phyloP scores from a whole-genome alignment of 2,797 vertebrate genomes.

The Acanthurus leucopareius region DNA sequence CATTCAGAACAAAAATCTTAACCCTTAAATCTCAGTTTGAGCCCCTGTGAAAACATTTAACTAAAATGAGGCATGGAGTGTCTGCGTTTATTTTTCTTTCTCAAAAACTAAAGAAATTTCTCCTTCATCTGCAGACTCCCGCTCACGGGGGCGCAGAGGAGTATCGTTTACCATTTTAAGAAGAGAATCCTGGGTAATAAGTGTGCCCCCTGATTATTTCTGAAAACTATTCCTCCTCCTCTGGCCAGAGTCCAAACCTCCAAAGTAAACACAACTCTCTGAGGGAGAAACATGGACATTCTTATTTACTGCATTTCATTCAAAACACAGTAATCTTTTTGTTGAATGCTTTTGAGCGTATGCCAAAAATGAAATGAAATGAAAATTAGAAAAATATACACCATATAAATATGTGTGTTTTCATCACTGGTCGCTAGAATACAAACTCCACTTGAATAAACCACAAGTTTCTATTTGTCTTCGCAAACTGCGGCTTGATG shows the following conservation, averaged over 20 bases:
- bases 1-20: slow-evolving; percentile 45
- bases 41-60: slow-evolving; percentile 39
- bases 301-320: slow-evolving; percentile 85
- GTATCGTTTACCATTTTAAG: slow-evolving; percentile 77
- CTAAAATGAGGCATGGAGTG: slow-evolving; percentile 40
- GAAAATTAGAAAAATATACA: slow-evolving; percentile 82
- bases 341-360: slow-evolving; percentile 74
- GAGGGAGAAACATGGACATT: slow-evolving; percentile 81
- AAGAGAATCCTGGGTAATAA: slow-evolving; percentile 83
- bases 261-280: slow-evolving; percentile 82
- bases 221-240: slow-evolving; percentile 83
- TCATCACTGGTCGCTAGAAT: slow-evolving; percentile 73
- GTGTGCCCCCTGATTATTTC: slow-evolving; percentile 84
- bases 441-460: slow-evolving; percentile 78
- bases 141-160: slow-evolving; percentile 33
- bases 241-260: slow-evolving; percentile 84
- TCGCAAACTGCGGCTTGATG: slow-evolving; percentile 73
- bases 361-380: slow-evolving; percentile 66
- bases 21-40: slow-evolving; percentile 36
- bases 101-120: slow-evolving; percentile 20
- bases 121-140: slow-evolving; percentile 43
- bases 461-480: slow-evolving; percentile 80
- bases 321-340: slow-evolving; percentile 86
- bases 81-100: slow-evolving; percentile 35
- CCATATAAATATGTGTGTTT: slow-evolving; percentile 77